Evolutionary conservation across 2,113 vertebrate genomes (phyloP).

Genomic region (Jacana jacana): DNA sequence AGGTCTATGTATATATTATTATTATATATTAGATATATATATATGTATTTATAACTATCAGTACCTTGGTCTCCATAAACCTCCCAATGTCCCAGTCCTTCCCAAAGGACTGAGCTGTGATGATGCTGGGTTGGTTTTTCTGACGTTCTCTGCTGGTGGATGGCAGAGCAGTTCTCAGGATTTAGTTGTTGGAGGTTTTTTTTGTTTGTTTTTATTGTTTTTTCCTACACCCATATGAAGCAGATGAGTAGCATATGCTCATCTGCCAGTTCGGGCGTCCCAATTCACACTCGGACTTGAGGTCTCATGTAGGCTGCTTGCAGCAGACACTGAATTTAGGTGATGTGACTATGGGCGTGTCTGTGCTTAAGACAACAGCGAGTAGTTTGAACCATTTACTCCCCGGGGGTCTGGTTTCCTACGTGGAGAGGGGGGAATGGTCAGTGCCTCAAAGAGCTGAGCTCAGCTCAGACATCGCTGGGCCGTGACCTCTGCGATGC

Average conservation of each 20-base stretch:
- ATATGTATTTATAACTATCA: neutral
- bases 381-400: neutral
- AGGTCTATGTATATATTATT: too few relatives aligned
- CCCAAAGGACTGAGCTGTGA: neutral
- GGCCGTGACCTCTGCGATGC: neutral
- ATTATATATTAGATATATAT: too few relatives aligned
- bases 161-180: neutral
- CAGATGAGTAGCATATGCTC: neutral
- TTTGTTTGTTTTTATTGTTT: neutral
- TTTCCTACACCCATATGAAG: neutral
- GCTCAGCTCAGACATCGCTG: neutral
- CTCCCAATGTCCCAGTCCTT: neutral
- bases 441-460: neutral
- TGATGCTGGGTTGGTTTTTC: neutral
- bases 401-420: neutral
- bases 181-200: neutral
- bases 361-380: neutral
- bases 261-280: neutral
- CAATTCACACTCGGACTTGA: neutral
- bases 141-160: neutral
- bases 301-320: neutral
- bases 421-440: rapidly evolving
- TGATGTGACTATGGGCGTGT: neutral
- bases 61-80: neutral
- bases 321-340: neutral